Base-by-base conservation (phyloP, 2,888 invertebrate genomes). In the Melanchra persicariae region DNA sequence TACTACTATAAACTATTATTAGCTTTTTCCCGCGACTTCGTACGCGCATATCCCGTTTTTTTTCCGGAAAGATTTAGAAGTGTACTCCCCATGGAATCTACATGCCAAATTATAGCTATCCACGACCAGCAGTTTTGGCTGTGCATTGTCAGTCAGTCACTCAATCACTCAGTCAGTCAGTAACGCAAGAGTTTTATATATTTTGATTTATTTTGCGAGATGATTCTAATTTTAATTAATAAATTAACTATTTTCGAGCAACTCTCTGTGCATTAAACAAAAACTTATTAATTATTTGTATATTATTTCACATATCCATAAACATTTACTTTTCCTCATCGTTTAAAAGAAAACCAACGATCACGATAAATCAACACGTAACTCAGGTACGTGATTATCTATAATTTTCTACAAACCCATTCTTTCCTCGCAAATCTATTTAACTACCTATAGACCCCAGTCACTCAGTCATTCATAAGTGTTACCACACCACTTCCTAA, bases 401-500 rank as follows among this genome's bases (percentile, higher is more conserved):
- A 55, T 22, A 51, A 51, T 34, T 51, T 61, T 51, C 19, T 37
- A 61, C 34, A 73, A 70, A 24, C 10, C 22, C 22, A 45, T 74
- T 70, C 9, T 74, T 62, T 61, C 19, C n/a, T 51, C n/a, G 22
- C 17, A 40, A 67, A 66, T 3, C 6, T 49, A 34, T 3, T 3
- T 49, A 34, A 3, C 40, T 43, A 60, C 5, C 30, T 47, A 24
- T 10, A 24, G 22, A 15, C 12, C 12, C 12, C 26, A 47, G 4
- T 54, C 57, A 73, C 67, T 72, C 15, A 34, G 34, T 73, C 67
- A 79, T 69, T 82, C 65, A 78, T 43, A 72, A 72, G 62, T 51
- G 57, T 65, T 66, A 47, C 54, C 72, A 58, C 54, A 64, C 22
- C 70, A 79, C 74, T 70, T 80, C 76, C 71, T 74, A 74, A 70